Percentiles rank a stretch among this genome's conserved stretches.
Evolutionary conservation across 2,888 invertebrate species (phyloP).

Genomic region (Idaea aversata): DNA sequence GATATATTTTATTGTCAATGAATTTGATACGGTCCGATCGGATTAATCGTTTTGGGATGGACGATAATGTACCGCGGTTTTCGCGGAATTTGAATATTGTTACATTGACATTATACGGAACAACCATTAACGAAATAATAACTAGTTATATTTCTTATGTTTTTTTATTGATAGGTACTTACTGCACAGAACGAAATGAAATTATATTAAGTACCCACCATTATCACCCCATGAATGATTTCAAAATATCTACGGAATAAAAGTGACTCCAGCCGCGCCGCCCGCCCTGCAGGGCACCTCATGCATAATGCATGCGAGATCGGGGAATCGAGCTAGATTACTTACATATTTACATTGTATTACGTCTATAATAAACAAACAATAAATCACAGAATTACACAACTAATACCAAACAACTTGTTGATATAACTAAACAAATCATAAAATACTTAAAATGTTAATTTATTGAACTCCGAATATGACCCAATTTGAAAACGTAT

Average conservation of each 20-base stretch:
- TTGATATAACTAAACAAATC: too few species aligned
- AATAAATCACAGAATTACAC: slow-evolving; percentile 5
- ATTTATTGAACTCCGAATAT: slow-evolving; percentile 12
- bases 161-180: too few species aligned
- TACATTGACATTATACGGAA: neutral
- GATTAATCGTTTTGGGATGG: neutral
- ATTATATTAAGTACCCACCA: too few species aligned
- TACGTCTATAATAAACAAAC: neutral
- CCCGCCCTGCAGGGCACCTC: slow-evolving; percentile 38
- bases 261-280: slow-evolving; percentile 15
- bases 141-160: too few species aligned
- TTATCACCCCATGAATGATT: neutral
- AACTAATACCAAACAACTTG: neutral
- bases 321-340: slow-evolving; percentile 15
- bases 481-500: too few species aligned
- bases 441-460: too few species aligned
- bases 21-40: slow-evolving; percentile 1
- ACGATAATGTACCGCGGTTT: neutral
- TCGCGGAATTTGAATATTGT: neutral
- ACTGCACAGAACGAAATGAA: too few species aligned
- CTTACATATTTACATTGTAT: slow-evolving; percentile 23
- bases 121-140: neutral
- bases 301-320: slow-evolving; percentile 60
- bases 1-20: neutral
- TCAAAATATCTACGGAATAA: neutral